These are phyloP conservation scores for Ecdyonurus torrentis DNA, from an alignment of 2,888 invertebrate genomes.

Conservation along the genomic window DNA sequence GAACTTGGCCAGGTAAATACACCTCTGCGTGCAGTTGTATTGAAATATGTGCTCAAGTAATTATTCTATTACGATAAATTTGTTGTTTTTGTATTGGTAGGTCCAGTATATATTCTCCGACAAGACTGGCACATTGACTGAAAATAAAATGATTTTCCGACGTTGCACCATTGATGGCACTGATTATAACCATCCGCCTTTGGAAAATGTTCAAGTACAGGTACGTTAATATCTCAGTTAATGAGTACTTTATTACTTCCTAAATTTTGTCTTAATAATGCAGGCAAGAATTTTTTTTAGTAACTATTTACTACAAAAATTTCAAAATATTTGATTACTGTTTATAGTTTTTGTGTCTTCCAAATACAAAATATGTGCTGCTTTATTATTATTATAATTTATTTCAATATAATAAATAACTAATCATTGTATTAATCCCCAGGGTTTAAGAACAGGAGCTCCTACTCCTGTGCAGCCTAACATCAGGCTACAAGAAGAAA, in stretches of 20 bases:
- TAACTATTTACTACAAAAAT: too few relatives aligned
- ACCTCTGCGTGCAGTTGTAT: too few relatives aligned
- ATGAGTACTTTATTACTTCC: too few relatives aligned
- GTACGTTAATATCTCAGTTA: neutral
- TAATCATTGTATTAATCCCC: constrained; percentile 6
- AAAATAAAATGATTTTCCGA: constrained; percentile 94
- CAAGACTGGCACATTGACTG: constrained; percentile 94
- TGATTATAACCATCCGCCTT: constrained; percentile 72
- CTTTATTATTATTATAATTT: neutral
- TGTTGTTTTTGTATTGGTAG: constrained; percentile 19
- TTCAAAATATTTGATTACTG: too few relatives aligned
- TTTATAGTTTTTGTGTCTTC: neutral
- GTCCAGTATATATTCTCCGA: constrained; percentile 90
- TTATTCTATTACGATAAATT: neutral
- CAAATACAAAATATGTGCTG: neutral
- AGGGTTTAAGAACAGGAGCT: constrained; percentile 27
- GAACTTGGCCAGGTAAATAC: constrained; percentile 83
- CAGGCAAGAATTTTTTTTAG: too few relatives aligned
- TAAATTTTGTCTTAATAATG: too few relatives aligned
- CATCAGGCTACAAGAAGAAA: constrained; percentile 32
- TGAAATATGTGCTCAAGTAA: neutral
- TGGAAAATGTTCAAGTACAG: constrained; percentile 34
- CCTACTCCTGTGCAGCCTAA: constrained; percentile 34
- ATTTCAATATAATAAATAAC: neutral
- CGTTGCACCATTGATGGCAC: constrained; percentile 75